Evolutionary conservation across 92 coral and sea anemone genomes (phyloP).

Genomic region (Zoanthus sansibaricus): DNA sequence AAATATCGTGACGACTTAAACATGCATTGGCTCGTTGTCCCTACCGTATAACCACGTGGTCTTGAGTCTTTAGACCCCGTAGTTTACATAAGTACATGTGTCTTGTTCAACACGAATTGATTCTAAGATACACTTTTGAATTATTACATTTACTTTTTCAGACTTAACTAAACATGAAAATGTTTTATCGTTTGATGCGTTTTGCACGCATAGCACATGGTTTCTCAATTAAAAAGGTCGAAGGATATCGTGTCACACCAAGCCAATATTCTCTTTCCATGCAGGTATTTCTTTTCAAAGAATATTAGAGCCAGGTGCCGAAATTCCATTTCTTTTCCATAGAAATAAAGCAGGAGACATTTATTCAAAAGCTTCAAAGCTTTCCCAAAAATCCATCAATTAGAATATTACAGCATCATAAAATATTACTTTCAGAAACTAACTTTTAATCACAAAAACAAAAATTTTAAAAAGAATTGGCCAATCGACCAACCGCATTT

Average conservation of each 20-base stretch:
- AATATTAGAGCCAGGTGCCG: conserved; percentile 3
- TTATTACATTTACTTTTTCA: background rate
- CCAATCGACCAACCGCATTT: conserved; percentile 40
- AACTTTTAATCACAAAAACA: background rate
- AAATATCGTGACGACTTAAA: conserved; percentile 24
- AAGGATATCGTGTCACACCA: conserved; percentile 42
- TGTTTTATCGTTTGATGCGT: conserved; percentile 1
- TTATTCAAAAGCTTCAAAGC: background rate
- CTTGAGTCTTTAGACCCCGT: background rate
- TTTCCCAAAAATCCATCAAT: background rate
- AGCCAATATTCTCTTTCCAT: conserved; percentile 11
- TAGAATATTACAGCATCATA: background rate
- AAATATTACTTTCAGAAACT: conserved; percentile 8
- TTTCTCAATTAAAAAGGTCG: conserved; percentile 38
- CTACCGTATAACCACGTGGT: conserved; percentile 16
- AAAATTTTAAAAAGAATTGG: background rate
- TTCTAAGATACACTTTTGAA: background rate
- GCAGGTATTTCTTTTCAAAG: conserved; percentile 2
- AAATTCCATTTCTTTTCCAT: conserved; percentile 17
- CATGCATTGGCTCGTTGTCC: conserved; percentile 17
- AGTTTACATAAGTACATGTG: conserved; percentile 22
- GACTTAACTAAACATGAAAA: background rate
- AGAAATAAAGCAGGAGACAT: background rate
- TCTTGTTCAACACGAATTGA: background rate
- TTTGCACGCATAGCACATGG: conserved; percentile 36